Evolutionary conservation across 2,888 invertebrate species (phyloP).

Genomic region (Stictocephala bisonia): DNA sequence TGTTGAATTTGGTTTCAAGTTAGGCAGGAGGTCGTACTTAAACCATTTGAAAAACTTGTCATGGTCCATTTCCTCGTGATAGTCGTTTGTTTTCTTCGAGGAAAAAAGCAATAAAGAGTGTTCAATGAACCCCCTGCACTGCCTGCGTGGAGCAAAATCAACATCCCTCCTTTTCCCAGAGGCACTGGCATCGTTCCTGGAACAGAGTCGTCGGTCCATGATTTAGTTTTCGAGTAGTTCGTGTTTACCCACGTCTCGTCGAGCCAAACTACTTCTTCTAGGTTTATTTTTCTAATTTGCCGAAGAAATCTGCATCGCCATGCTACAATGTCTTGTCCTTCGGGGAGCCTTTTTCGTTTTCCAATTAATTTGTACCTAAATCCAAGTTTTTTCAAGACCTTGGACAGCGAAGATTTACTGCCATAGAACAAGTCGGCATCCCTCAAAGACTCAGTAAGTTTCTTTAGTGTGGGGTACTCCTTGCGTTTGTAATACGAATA

Average conservation of each 20-base stretch:
- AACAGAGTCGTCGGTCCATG: slow-evolving; percentile 26
- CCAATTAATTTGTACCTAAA: slow-evolving; percentile 11
- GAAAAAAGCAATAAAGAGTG: not conserved
- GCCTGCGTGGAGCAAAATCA: slow-evolving; percentile 27
- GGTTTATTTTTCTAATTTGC: slow-evolving; percentile 11
- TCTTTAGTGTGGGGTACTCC: slow-evolving; percentile 30
- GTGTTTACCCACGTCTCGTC: slow-evolving; percentile 44
- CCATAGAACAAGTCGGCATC: not conserved
- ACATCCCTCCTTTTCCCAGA: slow-evolving; percentile 15
- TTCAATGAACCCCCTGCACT: not conserved
- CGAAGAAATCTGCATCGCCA: slow-evolving; percentile 29
- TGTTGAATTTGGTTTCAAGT: not conserved
- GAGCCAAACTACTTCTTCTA: slow-evolving; percentile 7
- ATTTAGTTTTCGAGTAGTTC: not conserved
- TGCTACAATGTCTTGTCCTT: slow-evolving; percentile 20
- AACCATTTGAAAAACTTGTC: not conserved
- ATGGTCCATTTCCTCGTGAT: slow-evolving; percentile 4
- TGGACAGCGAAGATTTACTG: not conserved
- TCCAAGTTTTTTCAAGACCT: not conserved
- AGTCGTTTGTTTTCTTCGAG: not conserved
- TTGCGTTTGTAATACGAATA: slow-evolving; percentile 13
- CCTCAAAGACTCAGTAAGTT: not conserved
- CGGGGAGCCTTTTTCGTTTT: not conserved
- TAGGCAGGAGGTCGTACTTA: not conserved
- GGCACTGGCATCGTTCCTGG: not conserved